Base-by-base conservation (phyloP, 35 echinoderm and acorn worm genomes). In the Holothuria glaberrima region DNA sequence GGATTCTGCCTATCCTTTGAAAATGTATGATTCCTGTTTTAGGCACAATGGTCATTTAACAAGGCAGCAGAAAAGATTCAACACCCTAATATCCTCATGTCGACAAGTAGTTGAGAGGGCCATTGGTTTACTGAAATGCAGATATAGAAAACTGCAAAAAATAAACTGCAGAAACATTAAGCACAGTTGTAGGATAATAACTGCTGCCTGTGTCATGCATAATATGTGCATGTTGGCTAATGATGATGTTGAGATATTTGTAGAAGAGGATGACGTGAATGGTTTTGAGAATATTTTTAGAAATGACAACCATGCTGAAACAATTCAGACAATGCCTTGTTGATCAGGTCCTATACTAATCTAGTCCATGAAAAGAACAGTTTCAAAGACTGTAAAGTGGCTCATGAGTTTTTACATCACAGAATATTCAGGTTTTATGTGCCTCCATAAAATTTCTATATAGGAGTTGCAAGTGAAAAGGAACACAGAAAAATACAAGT, bases 241-340 rank as follows among this genome's bases (percentile, higher is more conserved):
- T 83, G 48, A 83, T 83, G 79, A 83, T 83, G 79, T 83, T 3
- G 79, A 83, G n/a, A 52, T 57, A 20, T 83, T 83, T 32, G 24
- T 57, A 44, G 48, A 46, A 44, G 36, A 52, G 36, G 20, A 83
- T 46, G 79, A 83, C 13, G 79, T 46, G 2, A 83, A 83, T 83
- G 79, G 30, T 29, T 83, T 58, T 46, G 36, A 46, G 48, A 83
- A 83, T 46, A 83, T 83, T 83, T 83, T 83, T 22, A 9, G 6
- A 26, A 83, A 83, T 83, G 79, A 76, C 72, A 29, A 76, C 20
- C 72, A 31, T 76, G 72, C 29, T 41, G 35, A 22, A n/a, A 46
- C 44, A 46, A 30, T 25, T 30, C 29, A 25, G 22, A n/a, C 22
- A 67, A 67, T 25, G 22, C 44, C 44, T 46, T 10, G 44, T 46